phyloP scores from a whole-genome alignment of 2,888 invertebrate genomes.

The Polymixis lichenea region DNA sequence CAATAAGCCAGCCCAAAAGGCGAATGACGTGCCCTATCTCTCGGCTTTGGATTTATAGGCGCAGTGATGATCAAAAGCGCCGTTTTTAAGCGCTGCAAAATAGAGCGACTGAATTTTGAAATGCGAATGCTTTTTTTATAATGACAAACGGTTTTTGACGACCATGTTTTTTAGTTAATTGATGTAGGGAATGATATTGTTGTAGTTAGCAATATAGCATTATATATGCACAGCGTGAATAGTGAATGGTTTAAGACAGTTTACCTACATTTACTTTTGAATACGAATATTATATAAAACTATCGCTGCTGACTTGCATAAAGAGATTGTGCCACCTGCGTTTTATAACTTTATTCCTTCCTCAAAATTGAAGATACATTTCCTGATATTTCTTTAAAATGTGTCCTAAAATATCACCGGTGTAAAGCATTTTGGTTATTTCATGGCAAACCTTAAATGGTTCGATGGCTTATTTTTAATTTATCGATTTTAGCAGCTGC shows the following conservation, averaged over 20 bases:
- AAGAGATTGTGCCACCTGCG: constrained; percentile 44
- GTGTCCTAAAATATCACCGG: constrained; percentile 3
- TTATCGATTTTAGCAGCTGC: constrained; percentile 22
- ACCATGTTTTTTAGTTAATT: not conserved
- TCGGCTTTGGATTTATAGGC: constrained; percentile 64
- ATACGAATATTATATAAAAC: constrained; percentile 32
- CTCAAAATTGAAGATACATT: constrained; percentile 20
- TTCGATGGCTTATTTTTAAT: not conserved
- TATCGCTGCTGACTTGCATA: constrained; percentile 30
- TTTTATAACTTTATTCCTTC: constrained; percentile 52
- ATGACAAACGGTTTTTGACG: constrained; percentile 13
- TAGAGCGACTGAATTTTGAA: constrained; percentile 32
- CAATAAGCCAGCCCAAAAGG: constrained; percentile 68
- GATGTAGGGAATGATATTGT: not conserved
- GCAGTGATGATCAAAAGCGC: constrained; percentile 57
- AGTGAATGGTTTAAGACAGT: constrained; percentile 3
- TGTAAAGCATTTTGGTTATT: not conserved
- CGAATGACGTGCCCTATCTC: constrained; percentile 69
- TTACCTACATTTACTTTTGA: constrained; percentile 5
- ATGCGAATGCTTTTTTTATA: constrained; percentile 22
- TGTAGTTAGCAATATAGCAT: too few relatives aligned
- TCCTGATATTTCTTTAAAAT: constrained; percentile 17
- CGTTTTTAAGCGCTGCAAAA: constrained; percentile 57
- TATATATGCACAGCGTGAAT: not conserved
- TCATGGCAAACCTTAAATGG: not conserved